These are phyloP conservation scores for Lithophane semibrunnea DNA, from an alignment of 2,888 invertebrate species.

Conservation along the genomic window DNA sequence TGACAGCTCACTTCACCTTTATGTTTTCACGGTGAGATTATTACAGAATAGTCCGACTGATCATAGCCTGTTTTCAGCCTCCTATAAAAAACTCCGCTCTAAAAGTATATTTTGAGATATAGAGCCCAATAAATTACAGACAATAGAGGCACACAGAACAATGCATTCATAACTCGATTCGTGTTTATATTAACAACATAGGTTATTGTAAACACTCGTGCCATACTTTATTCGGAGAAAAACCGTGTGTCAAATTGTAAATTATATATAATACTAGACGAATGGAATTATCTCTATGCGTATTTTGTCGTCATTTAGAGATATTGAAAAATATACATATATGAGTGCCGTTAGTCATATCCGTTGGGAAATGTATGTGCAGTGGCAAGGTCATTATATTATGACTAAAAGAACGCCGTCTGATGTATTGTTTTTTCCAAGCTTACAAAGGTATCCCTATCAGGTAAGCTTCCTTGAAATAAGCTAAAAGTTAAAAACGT, in stretches of 20 bases:
- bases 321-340: constrained; percentile 19
- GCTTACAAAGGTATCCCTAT: not conserved
- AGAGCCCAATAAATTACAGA: constrained; percentile 52
- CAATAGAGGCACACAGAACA: constrained; percentile 63
- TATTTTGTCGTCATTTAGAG: constrained; percentile 1
- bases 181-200: constrained; percentile 61
- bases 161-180: constrained; percentile 59
- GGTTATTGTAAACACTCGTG: constrained; percentile 59
- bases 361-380: constrained; percentile 35
- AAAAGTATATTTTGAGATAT: constrained; percentile 52
- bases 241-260: constrained; percentile 23
- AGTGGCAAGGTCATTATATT: constrained; percentile 35
- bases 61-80: constrained; percentile 12
- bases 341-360: constrained; percentile 29
- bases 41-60: too few species aligned
- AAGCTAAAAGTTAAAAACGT: not conserved
- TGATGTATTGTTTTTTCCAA: constrained; percentile 18
- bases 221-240: constrained; percentile 50
- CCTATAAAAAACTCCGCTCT: constrained; percentile 15
- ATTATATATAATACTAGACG: constrained; percentile 28
- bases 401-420: not conserved
- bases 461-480: constrained; percentile 1
- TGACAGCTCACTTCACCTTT: too few species aligned
- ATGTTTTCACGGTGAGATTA: too few species aligned
- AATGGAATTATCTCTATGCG: not conserved